A percentile compares a stretch with the other conserved stretches of the same genome.
phyloP scores from a whole-genome alignment of 2,888 invertebrate genomes.

The Caenorhabditis drosophilae region DNA sequence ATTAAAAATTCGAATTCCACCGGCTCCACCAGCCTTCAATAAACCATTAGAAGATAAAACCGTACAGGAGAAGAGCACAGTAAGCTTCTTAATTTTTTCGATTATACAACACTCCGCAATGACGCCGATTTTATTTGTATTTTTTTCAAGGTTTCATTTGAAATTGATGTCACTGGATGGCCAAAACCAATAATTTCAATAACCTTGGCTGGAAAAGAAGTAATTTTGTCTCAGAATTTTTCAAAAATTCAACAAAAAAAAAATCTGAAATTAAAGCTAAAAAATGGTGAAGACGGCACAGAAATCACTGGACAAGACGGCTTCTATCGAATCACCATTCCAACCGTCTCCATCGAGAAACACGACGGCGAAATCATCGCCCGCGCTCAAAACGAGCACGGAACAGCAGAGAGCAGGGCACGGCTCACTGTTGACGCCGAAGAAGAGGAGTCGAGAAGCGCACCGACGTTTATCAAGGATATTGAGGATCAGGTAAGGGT shows the following conservation, averaged over 20 bases:
- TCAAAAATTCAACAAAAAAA: no score
- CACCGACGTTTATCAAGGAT: slow-evolving; percentile 68
- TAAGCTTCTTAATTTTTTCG: slow-evolving; percentile 1
- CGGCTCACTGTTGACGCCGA: slow-evolving; percentile 73
- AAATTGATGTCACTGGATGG: slow-evolving; percentile 63
- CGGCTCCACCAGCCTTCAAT: slow-evolving; percentile 65
- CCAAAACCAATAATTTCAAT: slow-evolving; percentile 66
- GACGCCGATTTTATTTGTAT: no score
- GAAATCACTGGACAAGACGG: slow-evolving; percentile 61
- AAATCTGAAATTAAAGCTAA: no score
- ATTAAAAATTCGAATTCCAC: slow-evolving; percentile 62
- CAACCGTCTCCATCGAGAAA: slow-evolving; percentile 50
- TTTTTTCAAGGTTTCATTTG: slow-evolving; percentile 52
- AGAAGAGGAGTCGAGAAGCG: slow-evolving; percentile 64
- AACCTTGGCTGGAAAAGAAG: slow-evolving; percentile 59
- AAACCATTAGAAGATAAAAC: slow-evolving; percentile 63
- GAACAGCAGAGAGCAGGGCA: slow-evolving; percentile 78
- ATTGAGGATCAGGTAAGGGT: slow-evolving; percentile 64
- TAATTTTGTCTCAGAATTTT: no score
- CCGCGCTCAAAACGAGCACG: slow-evolving; percentile 72
- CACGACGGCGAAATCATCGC: slow-evolving; percentile 71
- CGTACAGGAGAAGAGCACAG: slow-evolving; percentile 41
- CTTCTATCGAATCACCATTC: slow-evolving; percentile 57
- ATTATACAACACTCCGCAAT: no score
- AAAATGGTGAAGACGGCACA: slow-evolving; percentile 61